Evolutionary conservation across 2,797 vertebrate species (phyloP), one percentile per base, ranked within the genome.

Genomic region (Neosalanx taihuensis): DNA sequence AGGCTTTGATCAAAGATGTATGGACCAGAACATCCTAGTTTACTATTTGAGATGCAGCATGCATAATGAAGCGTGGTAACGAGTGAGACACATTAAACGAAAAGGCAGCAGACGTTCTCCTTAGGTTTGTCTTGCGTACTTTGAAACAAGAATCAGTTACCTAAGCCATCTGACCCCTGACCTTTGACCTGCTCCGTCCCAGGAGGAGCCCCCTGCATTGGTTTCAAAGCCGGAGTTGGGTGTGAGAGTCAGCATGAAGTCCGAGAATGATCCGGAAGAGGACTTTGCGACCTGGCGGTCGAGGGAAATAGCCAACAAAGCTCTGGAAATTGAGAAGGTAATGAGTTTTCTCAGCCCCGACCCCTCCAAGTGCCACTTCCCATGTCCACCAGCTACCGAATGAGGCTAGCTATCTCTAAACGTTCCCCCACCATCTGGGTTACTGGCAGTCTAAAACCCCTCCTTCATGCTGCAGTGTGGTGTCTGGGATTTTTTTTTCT

Each of bases 281-380:
- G 84, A 86, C 79, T 56, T 87, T 5, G 89, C 82, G 79, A 71
- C 84, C 18, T 83, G 77, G 1, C 85, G 90, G n/a, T 79, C 75
- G 51, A 79, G 88, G 70, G 85, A 88, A 78, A 90, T 93, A 78
- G 80, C 79, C 12, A 76, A 77, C 20, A 93, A 91, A 79, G 91
- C 86, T 70, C 70, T 85, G 76, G 91, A 93, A 85, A 92, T 92
- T n/a, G 88, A 92, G 80, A 87, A 85, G 91, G 91, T 92, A 87
- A 13, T 70, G 61, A 65, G 68, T 73, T 73, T 79, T 80, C n/a
- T 60, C 64, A 20, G 33, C 59, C 64, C 51, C 69, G 59, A 15
- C 64, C 73, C 77, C 5, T 65, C 61, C 5, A 26, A 64, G 12
- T 57, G 67, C 18, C 74, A 59, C 67, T 41, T 29, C 37, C 9